Evolutionary conservation across 2,113 vertebrate species (phyloP), one percentile per base, ranked within the genome.

Genomic region (Leucopsar rothschildi): DNA sequence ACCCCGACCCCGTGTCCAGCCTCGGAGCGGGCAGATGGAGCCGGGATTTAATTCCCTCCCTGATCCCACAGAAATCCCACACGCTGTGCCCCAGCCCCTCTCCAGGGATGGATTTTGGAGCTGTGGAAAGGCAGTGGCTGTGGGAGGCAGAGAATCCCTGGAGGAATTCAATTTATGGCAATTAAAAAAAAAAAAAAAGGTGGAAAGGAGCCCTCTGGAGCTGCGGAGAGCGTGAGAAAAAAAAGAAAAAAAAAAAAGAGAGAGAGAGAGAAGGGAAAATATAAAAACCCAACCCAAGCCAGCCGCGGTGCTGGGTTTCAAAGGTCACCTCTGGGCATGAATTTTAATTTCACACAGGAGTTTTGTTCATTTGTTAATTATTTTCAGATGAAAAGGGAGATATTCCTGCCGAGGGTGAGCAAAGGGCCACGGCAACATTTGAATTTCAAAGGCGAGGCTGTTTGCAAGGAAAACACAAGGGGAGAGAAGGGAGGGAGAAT

Each of bases 381-480:
- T 89, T 92, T 94, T 66, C 85, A 42, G 94, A 97, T 97, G 95
- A 96, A 96, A 96, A 88, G 94, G 56, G 92, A 96, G 96, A 97
- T 87, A 96, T 94, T 94, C 97, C 91, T 49, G 53, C 86, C 12
- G 71, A 17, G 44, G 94, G 86, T 79, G 81, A 93, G 95, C 52
- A 77, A 57, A 47, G 75, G 77, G 92, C 92, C 42, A 39, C 87
- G 40, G 77, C 76, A 90, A 11, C 88, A 97, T 97, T 96, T 97
- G 97, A 98, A 97, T 98, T 98, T 97, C 97, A 98, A 98, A 98
- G 96, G 86, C 85, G 72, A 73, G 83, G 90, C 60, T 79, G 90
- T 93, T 96, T 95, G 96, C 92, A 84, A 76, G 81, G 85, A 56
- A 95, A 94, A 95, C 92, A 93, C 86, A 31, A 90, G 79, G 55